Conservation (phyloP, 2,113 vertebrate genomes). For the Ophiodon elongatus region DNA sequence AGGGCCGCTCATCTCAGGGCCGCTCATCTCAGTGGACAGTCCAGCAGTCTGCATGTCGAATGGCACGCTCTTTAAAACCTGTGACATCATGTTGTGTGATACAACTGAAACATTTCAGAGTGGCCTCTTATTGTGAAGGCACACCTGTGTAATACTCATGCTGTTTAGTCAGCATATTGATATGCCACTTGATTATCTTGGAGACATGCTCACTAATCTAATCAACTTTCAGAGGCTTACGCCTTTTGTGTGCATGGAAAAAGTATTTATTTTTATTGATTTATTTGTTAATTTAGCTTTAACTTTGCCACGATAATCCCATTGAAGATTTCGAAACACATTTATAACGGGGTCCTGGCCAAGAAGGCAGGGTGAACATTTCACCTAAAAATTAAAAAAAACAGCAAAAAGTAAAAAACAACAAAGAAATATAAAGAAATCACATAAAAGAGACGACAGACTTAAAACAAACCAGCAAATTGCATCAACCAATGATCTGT, state of each 20-base stretch:
- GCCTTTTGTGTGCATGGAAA: neutral
- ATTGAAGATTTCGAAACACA: neutral
- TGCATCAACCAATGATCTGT: neutral
- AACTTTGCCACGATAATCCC: neutral
- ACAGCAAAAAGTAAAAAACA: neutral
- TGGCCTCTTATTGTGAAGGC: neutral
- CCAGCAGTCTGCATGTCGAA: neutral
- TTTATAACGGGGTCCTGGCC: neutral
- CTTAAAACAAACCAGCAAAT: neutral
- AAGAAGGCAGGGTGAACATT: neutral
- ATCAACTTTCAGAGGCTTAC: neutral
- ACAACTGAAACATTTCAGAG: neutral
- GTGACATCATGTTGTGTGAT: no score
- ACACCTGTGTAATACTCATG: neutral
- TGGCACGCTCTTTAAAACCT: no score
- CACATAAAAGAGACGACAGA: neutral
- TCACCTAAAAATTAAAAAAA: no score
- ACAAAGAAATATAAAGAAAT: neutral
- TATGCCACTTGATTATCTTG: neutral
- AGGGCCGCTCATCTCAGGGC: no score
- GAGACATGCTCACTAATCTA: neutral
- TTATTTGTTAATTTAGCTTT: neutral
- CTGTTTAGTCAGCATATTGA: neutral
- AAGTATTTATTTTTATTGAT: neutral
- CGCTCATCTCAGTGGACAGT: no score